These are phyloP conservation scores for Chloroclysta siterata DNA, from an alignment of 2,888 invertebrate species.

Conservation along the genomic window DNA sequence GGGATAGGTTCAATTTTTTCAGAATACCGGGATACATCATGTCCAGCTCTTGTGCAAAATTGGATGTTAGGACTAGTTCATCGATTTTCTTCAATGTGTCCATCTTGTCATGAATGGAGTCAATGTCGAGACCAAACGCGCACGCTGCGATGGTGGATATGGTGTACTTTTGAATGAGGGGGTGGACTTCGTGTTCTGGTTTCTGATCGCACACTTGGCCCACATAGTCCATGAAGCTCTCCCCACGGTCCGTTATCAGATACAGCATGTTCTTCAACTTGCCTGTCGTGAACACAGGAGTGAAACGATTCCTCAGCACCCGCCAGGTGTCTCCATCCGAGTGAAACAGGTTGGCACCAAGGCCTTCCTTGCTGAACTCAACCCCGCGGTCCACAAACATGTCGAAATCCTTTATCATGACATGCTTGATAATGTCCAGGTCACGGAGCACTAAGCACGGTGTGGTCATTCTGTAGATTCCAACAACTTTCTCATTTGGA, in stretches of 20 bases:
- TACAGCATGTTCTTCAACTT: constrained; percentile 65
- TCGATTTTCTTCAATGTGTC: constrained; percentile 40
- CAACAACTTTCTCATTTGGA: constrained; percentile 62
- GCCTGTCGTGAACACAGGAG: constrained; percentile 63
- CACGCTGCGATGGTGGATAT: constrained; percentile 55
- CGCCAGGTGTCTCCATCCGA: constrained; percentile 61
- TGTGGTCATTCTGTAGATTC: constrained; percentile 58
- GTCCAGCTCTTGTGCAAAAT: constrained; percentile 46
- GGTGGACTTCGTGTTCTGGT: constrained; percentile 49
- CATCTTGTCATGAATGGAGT: constrained; percentile 42
- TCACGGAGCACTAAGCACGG: constrained; percentile 60
- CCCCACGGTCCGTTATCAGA: constrained; percentile 52
- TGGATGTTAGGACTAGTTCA: constrained; percentile 33
- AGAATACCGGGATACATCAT: constrained; percentile 60
- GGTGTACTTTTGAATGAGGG: constrained; percentile 53
- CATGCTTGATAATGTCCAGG: constrained; percentile 59
- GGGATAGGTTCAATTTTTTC: constrained; percentile 47
- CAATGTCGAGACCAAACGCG: constrained; percentile 58
- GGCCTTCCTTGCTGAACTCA: constrained; percentile 54
- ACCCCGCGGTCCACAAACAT: constrained; percentile 58
- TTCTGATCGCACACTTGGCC: constrained; percentile 29
- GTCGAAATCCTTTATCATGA: constrained; percentile 66
- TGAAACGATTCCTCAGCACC: constrained; percentile 54
- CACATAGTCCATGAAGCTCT: constrained; percentile 40
- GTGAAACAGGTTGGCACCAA: constrained; percentile 62